Evolutionary conservation across 2,888 invertebrate genomes (phyloP).

Genomic region (Rhingia rostrata): DNA sequence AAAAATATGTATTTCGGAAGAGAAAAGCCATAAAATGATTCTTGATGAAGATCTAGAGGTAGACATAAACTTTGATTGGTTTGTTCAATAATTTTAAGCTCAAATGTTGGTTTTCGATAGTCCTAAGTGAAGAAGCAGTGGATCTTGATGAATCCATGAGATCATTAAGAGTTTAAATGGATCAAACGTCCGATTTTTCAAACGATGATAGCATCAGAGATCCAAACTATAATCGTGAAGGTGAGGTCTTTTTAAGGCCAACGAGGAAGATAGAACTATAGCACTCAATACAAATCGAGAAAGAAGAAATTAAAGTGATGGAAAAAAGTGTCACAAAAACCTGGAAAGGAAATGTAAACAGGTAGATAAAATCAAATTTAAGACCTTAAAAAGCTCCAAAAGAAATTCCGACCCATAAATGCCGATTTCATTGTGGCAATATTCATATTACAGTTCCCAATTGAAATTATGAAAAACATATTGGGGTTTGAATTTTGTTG

Average conservation of each 20-base stretch:
- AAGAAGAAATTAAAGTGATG: background rate
- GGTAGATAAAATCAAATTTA: background rate
- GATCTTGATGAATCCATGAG: background rate
- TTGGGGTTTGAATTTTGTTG: constrained; percentile 1
- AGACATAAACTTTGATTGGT: constrained; percentile 1
- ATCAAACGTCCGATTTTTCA: background rate
- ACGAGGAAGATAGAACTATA: no score
- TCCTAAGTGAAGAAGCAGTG: background rate
- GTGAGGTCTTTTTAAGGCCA: no score
- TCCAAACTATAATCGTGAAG: no score
- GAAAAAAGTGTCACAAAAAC: constrained; percentile 5
- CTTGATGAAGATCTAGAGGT: background rate
- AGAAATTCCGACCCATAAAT: constrained; percentile 11
- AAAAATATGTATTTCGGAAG: no score
- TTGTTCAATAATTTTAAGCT: background rate
- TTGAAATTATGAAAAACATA: constrained; percentile 3
- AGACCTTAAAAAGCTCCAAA: background rate
- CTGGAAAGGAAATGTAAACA: constrained; percentile 19
- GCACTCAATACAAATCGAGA: no score
- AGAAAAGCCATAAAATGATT: no score
- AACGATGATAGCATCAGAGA: no score
- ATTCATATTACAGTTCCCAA: background rate
- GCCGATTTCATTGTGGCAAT: constrained; percentile 22
- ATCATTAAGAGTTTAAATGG: constrained; percentile 1
- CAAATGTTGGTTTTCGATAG: background rate